Conservation (phyloP, 2,113 vertebrate genomes). For the Desmodus rotundus region DNA sequence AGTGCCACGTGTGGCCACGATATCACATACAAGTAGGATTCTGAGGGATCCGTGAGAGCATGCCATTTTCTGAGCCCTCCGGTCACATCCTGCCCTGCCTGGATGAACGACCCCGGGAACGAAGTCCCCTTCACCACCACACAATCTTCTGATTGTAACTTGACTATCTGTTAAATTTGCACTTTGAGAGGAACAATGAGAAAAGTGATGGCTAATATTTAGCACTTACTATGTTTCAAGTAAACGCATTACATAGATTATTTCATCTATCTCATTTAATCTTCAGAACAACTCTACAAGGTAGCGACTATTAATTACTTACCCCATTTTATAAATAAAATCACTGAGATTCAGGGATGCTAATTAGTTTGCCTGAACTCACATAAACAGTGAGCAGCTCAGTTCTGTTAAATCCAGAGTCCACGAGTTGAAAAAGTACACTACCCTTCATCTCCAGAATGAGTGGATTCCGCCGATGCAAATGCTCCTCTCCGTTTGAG, state of each 20-base stretch:
- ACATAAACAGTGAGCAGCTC: not conserved
- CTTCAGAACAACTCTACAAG: not conserved
- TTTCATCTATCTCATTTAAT: not conserved
- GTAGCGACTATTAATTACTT: not conserved
- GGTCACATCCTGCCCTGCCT: not conserved
- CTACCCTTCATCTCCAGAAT: not conserved
- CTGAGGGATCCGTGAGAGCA: not conserved
- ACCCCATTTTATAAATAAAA: not conserved
- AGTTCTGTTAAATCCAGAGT: not conserved
- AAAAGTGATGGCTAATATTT: slow-evolving; percentile 17
- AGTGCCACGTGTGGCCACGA: not conserved
- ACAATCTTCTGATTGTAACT: not conserved
- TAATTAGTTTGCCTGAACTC: not conserved
- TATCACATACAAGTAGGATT: not conserved
- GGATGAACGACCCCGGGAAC: not conserved
- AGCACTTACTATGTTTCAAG: not conserved
- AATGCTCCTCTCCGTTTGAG: not conserved
- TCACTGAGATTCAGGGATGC: not conserved
- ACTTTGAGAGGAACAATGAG: not conserved
- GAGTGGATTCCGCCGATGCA: not conserved
- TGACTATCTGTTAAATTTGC: not conserved
- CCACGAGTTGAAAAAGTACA: not conserved
- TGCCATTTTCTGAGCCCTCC: not conserved
- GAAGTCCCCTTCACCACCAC: not conserved
- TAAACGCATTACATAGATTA: not conserved